phyloP scores from a whole-genome alignment of 2,888 invertebrate species.

The Meganola albula region DNA sequence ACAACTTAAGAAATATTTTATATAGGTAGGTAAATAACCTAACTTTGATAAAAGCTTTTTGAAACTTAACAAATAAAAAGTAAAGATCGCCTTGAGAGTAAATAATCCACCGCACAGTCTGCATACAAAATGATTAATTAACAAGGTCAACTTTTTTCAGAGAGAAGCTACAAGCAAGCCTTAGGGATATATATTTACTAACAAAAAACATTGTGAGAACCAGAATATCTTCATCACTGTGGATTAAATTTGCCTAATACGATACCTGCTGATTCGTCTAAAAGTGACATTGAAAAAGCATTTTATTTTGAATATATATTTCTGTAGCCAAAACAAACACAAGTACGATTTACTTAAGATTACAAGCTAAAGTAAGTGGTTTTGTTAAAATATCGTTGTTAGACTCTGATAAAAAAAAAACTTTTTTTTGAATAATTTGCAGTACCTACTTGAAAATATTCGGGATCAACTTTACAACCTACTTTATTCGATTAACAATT shows the following conservation, averaged over 20 bases:
- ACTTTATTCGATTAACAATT: too few relatives aligned
- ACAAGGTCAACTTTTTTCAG: conserved; percentile 60
- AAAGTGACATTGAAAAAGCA: too few relatives aligned
- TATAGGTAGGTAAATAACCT: conserved; percentile 29
- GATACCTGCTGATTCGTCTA: too few relatives aligned
- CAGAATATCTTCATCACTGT: conserved; percentile 44
- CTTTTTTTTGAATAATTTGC: too few relatives aligned
- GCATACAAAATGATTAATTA: conserved; percentile 72
- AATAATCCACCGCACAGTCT: conserved; percentile 35
- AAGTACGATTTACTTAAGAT: too few relatives aligned
- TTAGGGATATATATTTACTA: conserved; percentile 38
- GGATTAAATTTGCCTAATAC: conserved; percentile 35
- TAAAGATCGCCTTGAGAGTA: conserved; percentile 39
- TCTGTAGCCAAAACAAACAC: conserved; percentile 15
- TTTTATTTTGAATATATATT: too few relatives aligned
- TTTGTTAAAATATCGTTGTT: too few relatives aligned
- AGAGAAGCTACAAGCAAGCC: conserved; percentile 45
- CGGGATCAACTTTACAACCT: too few relatives aligned
- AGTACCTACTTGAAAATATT: too few relatives aligned
- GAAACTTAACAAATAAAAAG: conserved; percentile 37
- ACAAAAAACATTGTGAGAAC: conserved; percentile 42
- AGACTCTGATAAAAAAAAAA: too few relatives aligned
- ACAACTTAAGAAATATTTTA: too few relatives aligned
- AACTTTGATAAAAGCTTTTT: conserved; percentile 17
- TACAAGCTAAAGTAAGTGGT: too few relatives aligned